phyloP scores from a whole-genome alignment of 2,113 vertebrate species.

The Upupa epops region DNA sequence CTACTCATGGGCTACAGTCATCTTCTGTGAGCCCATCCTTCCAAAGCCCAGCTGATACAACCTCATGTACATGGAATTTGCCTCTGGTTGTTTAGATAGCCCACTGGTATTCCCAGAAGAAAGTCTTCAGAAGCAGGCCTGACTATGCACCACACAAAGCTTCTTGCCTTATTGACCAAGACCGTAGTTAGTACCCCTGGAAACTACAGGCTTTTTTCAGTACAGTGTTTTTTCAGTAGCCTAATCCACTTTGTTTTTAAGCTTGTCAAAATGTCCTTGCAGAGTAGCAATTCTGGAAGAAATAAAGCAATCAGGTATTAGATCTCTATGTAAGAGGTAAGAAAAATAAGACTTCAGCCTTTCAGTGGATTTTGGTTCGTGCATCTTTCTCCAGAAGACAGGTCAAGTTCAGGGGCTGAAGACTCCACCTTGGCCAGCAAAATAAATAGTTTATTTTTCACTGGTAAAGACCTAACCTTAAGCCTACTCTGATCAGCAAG shows the following conservation, averaged over 20 bases:
- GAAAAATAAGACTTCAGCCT: neutral
- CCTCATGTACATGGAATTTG: too few relatives aligned
- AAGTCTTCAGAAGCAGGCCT: neutral
- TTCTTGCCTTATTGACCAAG: neutral
- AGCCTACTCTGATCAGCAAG: too few relatives aligned
- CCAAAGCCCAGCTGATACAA: neutral
- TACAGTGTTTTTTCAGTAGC: neutral
- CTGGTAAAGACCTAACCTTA: neutral
- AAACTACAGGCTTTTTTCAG: too few relatives aligned
- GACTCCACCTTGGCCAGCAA: neutral
- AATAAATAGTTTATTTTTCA: neutral
- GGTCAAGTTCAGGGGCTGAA: neutral
- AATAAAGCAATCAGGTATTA: neutral
- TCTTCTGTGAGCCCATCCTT: neutral
- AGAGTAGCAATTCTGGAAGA: neutral
- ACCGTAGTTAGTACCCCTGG: neutral
- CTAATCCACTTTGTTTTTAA: neutral
- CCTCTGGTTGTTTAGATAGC: neutral
- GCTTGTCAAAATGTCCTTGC: neutral
- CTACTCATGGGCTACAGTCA: neutral
- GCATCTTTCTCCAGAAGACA: neutral
- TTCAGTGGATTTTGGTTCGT: neutral
- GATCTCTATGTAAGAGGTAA: neutral
- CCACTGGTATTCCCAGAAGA: neutral
- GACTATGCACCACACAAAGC: rapidly evolving